Base-by-base conservation (phyloP, 2,797 vertebrate genomes). In the Remorina albescens region DNA sequence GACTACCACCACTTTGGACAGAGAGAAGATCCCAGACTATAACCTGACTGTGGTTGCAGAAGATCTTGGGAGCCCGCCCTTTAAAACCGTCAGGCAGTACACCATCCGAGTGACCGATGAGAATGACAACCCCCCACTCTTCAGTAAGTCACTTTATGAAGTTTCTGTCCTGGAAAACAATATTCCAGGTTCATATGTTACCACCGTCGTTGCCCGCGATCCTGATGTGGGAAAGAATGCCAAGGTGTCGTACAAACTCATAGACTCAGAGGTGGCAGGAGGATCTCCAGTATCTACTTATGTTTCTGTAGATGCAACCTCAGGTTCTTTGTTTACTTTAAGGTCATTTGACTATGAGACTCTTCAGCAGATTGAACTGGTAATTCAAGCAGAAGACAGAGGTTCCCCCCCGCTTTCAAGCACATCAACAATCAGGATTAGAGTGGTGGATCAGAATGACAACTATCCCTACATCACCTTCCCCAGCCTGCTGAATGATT, bases 111-210 rank as follows among this genome's bases (percentile, higher is more conserved):
- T 95, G 0, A 94, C 90, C 0, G 94, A 95, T 28, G 94, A 96
- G 81, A 96, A 96, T 26, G 95, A 96, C 89, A 96, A 95, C 70
- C 46, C 89, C 0, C 95, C 95, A 2, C 72, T 88, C 15, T 95
- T 96, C 67, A 93, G 92, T 9, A 94, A 94, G 74, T 15, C 88
- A 0, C n/a, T 90, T 1, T 95, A 94, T 67, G 95, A 95, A 62
- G 90, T 95, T n/a, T 94, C 94, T 0, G 88, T 94, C 8, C 34
- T 90, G 1, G 95, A 96, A 75, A 96, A 95, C 34, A 96, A 96
- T 42, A 90, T 92, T 2, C 94, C 95, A 0, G 95, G 95, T 2
- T 94, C 95, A 2, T 95, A 94, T 53, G 82, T 95, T 0, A 91
- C 92, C 12, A 94, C 94, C 0, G 86, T 95, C 8, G 87, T 94